Conservation (phyloP, 2,888 invertebrate genomes). For the Atrina japonica region DNA sequence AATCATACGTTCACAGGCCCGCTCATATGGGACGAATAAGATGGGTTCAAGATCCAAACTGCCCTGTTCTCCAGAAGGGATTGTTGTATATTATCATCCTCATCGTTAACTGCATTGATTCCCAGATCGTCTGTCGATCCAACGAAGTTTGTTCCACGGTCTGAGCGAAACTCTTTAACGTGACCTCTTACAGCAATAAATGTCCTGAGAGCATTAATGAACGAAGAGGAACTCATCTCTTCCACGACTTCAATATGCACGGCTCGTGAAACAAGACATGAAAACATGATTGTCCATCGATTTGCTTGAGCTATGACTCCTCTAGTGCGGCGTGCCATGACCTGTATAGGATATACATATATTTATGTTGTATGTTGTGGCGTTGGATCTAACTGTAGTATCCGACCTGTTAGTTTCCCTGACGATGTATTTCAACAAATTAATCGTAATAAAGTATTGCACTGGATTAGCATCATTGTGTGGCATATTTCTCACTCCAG, state of each 20-base stretch:
- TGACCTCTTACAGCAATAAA: not conserved
- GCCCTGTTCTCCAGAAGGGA: slow-evolving; percentile 4
- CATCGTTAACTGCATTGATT: not conserved
- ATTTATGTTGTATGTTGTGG: no score
- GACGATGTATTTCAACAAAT: no score
- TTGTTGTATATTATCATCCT: not conserved
- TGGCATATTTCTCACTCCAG: no score
- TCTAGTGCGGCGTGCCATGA: not conserved
- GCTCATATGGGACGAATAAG: not conserved
- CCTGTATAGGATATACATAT: no score
- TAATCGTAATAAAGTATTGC: no score
- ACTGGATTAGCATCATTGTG: no score
- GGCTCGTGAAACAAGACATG: no score
- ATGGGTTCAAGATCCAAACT: slow-evolving; percentile 16
- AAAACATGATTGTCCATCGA: no score
- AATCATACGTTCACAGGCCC: slow-evolving; percentile 8
- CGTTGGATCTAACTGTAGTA: no score
- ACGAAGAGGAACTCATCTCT: slow-evolving; percentile 29
- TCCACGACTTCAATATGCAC: slow-evolving; percentile 10
- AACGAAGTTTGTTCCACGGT: slow-evolving; percentile 16
- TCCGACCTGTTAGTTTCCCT: no score
- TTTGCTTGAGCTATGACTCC: slow-evolving; percentile 41
- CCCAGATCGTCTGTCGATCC: slow-evolving; percentile 6
- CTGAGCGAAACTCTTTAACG: not conserved
- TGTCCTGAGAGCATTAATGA: slow-evolving; percentile 19